phyloP scores from a whole-genome alignment of 2,797 vertebrate species.

The Sibirionetta formosa region DNA sequence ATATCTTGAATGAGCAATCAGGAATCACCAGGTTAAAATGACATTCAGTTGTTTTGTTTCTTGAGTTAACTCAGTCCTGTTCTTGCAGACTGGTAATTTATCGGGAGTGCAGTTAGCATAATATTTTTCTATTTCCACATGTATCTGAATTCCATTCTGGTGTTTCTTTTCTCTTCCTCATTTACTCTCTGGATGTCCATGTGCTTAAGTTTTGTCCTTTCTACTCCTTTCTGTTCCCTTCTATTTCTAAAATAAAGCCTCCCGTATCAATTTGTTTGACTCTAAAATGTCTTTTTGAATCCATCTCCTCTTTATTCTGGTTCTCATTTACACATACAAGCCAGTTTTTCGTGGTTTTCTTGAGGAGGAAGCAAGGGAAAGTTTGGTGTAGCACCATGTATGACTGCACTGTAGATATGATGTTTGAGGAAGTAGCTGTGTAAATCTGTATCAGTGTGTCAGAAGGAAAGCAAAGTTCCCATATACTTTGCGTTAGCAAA shows the following conservation, averaged over 20 bases:
- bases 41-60: neutral
- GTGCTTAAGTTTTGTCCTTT: neutral
- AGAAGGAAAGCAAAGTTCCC: neutral
- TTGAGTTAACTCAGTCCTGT: neutral
- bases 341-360: neutral
- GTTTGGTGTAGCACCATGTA: neutral
- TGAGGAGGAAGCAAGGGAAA: neutral
- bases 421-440: neutral
- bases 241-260: neutral
- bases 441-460: neutral
- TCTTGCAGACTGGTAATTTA: neutral
- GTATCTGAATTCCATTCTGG: neutral
- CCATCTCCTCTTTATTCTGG: neutral
- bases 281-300: neutral
- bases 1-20: neutral
- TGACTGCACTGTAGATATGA: neutral
- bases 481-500: too few relatives aligned
- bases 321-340: too few relatives aligned
- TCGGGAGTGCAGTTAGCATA: neutral
- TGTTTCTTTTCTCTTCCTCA: accelerated
- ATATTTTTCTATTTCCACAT: neutral
- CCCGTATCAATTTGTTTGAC: neutral
- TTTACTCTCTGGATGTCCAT: neutral
- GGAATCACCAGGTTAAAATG: neutral
- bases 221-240: accelerated